phyloP scores from a whole-genome alignment of 2,888 invertebrate species.

The Tipula lateralis region DNA sequence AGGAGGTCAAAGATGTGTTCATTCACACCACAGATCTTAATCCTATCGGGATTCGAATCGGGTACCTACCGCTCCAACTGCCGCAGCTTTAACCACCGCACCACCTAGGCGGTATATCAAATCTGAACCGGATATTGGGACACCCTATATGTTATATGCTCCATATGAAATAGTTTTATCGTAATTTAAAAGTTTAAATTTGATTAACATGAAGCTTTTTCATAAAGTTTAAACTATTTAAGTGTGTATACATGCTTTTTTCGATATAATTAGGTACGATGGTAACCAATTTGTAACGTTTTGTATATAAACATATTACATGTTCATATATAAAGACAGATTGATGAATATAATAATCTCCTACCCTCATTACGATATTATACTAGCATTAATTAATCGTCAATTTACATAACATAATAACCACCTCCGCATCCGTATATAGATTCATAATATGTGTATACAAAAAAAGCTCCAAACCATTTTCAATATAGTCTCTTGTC shows the following conservation, averaged over 20 bases:
- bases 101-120: too few relatives aligned
- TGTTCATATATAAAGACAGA: neutral
- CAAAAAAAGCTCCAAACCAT: neutral
- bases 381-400: neutral
- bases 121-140: too few relatives aligned
- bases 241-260: neutral
- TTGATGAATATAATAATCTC: constrained; percentile 12
- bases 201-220: neutral
- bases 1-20: too few relatives aligned
- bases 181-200: constrained; percentile 11
- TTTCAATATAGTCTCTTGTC: neutral
- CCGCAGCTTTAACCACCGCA: too few relatives aligned
- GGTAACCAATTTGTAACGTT: neutral
- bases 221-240: neutral
- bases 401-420: neutral
- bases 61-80: too few relatives aligned
- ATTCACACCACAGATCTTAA: too few relatives aligned
- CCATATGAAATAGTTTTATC: neutral
- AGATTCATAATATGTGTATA: neutral
- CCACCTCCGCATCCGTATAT: neutral
- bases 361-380: neutral
- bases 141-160: neutral
- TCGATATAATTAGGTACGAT: neutral
- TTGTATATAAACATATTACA: neutral
- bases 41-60: too few relatives aligned